Conservation (phyloP, 2,797 vertebrate species). For the Decapterus maruadsi region DNA sequence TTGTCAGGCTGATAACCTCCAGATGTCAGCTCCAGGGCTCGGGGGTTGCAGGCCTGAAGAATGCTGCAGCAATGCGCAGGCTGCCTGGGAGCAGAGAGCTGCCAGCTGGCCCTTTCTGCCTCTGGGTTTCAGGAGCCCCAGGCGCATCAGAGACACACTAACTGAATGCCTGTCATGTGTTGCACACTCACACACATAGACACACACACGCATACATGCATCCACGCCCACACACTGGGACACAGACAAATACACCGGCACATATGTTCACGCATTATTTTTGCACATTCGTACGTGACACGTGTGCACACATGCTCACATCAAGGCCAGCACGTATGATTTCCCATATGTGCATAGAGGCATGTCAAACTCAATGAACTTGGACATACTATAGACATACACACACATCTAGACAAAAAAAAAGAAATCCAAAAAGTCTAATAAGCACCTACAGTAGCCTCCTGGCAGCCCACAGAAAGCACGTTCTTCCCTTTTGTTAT, state of each 20-base stretch:
- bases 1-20: slow-evolving; percentile 86
- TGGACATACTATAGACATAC: slow-evolving; percentile 1
- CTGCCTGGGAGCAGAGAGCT: slow-evolving; percentile 75
- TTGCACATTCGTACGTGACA: slow-evolving; percentile 22
- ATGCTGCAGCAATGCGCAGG: slow-evolving; percentile 74
- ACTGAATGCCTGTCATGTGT: slow-evolving; percentile 73
- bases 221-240: slow-evolving; percentile 31
- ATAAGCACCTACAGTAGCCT: slow-evolving; percentile 42
- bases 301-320: slow-evolving; percentile 26
- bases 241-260: not conserved
- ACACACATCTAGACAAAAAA: slow-evolving; percentile 13
- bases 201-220: slow-evolving; percentile 21
- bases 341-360: slow-evolving; percentile 33
- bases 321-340: slow-evolving; percentile 44
- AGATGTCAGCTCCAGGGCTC: slow-evolving; percentile 85
- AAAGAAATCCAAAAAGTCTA: slow-evolving; percentile 29
- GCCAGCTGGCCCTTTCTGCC: slow-evolving; percentile 83
- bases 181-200: slow-evolving; percentile 24
- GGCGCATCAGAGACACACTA: slow-evolving; percentile 77
- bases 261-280: slow-evolving; percentile 63
- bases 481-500: slow-evolving; percentile 70
- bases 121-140: slow-evolving; percentile 77
- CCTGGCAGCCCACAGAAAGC: slow-evolving; percentile 37
- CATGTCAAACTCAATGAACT: slow-evolving; percentile 28
- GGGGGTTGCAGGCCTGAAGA: slow-evolving; percentile 71